phyloP scores from a whole-genome alignment of 2,113 vertebrate genomes.

The Amazona guildingii region DNA sequence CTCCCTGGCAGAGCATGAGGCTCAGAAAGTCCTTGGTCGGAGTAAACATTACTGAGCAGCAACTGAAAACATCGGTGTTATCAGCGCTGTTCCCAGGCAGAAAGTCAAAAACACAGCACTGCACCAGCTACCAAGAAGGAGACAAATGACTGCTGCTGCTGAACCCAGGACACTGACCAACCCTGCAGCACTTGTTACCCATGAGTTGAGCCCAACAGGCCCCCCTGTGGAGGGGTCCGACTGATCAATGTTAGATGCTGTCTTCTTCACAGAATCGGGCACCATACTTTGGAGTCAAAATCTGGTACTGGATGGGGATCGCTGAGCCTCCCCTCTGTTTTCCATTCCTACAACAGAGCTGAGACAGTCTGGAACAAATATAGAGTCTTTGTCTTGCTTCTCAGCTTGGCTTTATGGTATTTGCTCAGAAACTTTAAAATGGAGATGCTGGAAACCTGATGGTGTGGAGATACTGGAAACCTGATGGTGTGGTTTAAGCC shows the following conservation, averaged over 20 bases:
- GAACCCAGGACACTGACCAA: neutral
- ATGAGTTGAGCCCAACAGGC: no score
- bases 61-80: no score
- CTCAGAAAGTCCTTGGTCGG: no score
- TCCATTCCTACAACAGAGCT: neutral
- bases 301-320: neutral
- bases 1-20: no score
- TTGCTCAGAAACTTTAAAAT: neutral
- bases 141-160: no score
- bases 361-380: neutral
- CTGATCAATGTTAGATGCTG: neutral
- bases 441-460: neutral
- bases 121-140: no score
- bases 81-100: no score
- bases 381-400: neutral
- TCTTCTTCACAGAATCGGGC: neutral
- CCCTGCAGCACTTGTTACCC: neutral
- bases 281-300: neutral
- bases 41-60: no score
- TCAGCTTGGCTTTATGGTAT: neutral
- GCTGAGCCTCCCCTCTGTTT: neutral
- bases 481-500: neutral
- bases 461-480: neutral
- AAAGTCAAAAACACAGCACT: no score
- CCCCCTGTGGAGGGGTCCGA: accelerated